Evolutionary conservation across 2,113 vertebrate genomes (phyloP).

Genomic region (Cebidichthys violaceus): DNA sequence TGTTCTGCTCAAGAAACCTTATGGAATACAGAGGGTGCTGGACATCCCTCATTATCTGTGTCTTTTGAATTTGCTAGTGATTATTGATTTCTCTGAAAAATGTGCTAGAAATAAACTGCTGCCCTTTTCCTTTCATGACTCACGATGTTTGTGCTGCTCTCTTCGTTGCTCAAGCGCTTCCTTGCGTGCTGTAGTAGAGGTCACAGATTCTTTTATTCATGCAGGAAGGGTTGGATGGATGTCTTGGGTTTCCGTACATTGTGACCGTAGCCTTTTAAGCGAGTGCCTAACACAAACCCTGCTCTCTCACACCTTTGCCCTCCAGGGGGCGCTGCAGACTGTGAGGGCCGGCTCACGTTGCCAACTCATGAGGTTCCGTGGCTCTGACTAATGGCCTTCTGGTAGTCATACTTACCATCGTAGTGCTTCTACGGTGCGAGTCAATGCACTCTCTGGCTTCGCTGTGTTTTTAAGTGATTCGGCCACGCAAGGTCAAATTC

Average conservation of each 20-base stretch:
- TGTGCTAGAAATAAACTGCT: conserved; percentile 40
- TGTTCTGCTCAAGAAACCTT: not conserved
- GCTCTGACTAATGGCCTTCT: conserved; percentile 20
- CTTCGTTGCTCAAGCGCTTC: conserved; percentile 24
- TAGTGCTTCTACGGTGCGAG: conserved; percentile 3
- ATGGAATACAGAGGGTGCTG: conserved; percentile 1
- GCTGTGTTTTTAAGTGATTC: conserved; percentile 26
- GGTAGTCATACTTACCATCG: conserved; percentile 5
- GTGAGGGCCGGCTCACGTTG: conserved; percentile 27
- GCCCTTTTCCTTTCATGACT: conserved; percentile 53
- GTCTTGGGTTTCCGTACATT: conserved; percentile 41
- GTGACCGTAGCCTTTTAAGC: conserved; percentile 39
- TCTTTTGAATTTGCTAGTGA: conserved; percentile 11
- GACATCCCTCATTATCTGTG: not conserved
- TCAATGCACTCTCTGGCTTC: conserved; percentile 14
- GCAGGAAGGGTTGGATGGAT: conserved; percentile 49
- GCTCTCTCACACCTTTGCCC: conserved; percentile 35
- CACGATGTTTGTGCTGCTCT: conserved; percentile 43
- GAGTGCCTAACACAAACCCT: not conserved
- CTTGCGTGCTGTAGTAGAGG: conserved; percentile 30
- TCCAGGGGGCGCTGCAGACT: conserved; percentile 10
- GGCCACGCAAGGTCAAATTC: conserved; percentile 41
- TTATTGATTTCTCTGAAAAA: conserved; percentile 39
- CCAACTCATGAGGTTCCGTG: conserved; percentile 7
- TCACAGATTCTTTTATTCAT: conserved; percentile 45